These are phyloP conservation scores for Vollenhovia emeryi DNA, from an alignment of 1,140 invertebrate genomes.

Conservation along the genomic window DNA sequence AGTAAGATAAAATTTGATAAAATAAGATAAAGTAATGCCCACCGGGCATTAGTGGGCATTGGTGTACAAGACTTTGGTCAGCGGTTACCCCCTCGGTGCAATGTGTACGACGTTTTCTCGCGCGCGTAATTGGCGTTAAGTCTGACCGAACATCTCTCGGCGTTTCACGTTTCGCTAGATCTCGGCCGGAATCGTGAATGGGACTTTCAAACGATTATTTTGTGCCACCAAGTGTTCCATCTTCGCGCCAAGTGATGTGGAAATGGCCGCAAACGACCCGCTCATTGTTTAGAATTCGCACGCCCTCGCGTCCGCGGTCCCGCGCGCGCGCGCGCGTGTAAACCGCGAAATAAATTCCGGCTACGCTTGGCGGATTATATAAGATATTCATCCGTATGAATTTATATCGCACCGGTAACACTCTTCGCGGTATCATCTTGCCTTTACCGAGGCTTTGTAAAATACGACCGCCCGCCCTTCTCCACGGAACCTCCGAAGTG, in stretches of 20 bases:
- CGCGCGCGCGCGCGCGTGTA: neutral
- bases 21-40: too few species aligned
- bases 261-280: neutral
- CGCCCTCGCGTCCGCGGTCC: neutral
- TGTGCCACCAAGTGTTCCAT: neutral
- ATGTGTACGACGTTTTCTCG: neutral
- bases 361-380: constrained; percentile 45
- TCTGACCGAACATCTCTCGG: neutral
- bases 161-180: neutral
- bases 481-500: neutral
- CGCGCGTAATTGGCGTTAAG: neutral
- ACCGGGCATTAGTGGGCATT: too few species aligned
- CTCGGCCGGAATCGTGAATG: neutral
- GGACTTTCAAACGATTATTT: neutral
- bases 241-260: neutral
- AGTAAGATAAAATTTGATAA: too few species aligned
- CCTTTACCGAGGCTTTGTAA: constrained; percentile 34
- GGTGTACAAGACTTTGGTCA: too few species aligned
- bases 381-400: constrained; percentile 58
- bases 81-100: too few species aligned
- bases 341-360: constrained; percentile 45
- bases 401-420: constrained; percentile 44
- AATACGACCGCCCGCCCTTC: neutral
- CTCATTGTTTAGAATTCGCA: constrained; percentile 13
- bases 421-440: constrained; percentile 36